Evolutionary conservation across 2,113 vertebrate species (phyloP), one percentile per base, ranked within the genome.

Genomic region (Pongo pygmaeus): DNA sequence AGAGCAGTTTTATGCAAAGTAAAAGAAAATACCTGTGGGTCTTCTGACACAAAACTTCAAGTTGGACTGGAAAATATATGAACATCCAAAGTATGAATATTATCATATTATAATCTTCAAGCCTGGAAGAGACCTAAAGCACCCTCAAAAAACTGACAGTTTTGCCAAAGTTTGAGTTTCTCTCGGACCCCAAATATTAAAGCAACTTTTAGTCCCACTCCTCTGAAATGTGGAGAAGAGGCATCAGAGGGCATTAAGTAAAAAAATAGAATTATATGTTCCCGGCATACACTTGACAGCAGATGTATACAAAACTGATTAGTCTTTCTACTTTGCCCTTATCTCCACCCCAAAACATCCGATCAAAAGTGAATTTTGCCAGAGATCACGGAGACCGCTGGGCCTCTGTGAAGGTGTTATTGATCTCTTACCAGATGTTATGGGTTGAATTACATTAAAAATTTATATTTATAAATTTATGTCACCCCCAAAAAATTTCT

Each of bases 251-350:
- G 11, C 27, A 94, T 90, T 92, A 61, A 94, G 35, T 46, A 43
- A 77, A 81, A 93, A 94, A 74, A n/a, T 0, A 70, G 17, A 16
- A 83, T 95, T 83, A 43, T 88, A 80, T 83, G 67, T 55, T 89
- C 52, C 40, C 79, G 84, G 64, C 20, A 27, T 64, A 70, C 14
- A 32, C 50, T 11, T 89, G 57, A 87, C 70, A 88, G n/a, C 10
- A 92, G 80, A 92, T 93, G 72, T 92, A 92, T 92, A 30, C n/a
- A 78, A 92, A 92, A 52, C 8, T 79, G 10, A 48, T 92, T 83
- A 43, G 1, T 85, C 61, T 92, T 92, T 93, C 78, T 67, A 89
- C 86, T 94, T 94, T 84, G 52, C 38, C 89, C 35, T 87, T 79
- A 89, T 70, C 72, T 52, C 81, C 5, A 67, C 43, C 89, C 89